Conservation (phyloP, 2,888 invertebrate species). For the Thelaira solivaga region DNA sequence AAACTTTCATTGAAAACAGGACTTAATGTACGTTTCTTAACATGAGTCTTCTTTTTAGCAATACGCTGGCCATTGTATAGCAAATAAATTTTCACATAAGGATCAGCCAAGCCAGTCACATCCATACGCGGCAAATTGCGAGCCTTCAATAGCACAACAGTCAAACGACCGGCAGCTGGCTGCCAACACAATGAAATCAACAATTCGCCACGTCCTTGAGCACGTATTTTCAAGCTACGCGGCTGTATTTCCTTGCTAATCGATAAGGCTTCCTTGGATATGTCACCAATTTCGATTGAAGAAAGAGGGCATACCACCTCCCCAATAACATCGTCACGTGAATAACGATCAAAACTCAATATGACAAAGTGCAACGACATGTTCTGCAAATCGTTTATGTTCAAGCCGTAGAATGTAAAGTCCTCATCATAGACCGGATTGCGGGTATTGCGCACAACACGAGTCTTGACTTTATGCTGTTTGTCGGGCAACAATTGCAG, state of each 20-base stretch:
- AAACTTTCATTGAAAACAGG: constrained; percentile 99
- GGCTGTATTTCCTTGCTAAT: constrained; percentile 94
- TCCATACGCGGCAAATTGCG: constrained; percentile 99
- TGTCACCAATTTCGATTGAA: constrained; percentile 81
- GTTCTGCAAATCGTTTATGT: constrained; percentile 88
- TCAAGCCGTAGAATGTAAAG: constrained; percentile 98
- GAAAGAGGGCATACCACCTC: constrained; percentile 93
- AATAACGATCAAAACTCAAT: constrained; percentile 97
- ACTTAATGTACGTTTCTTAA: constrained; percentile 97
- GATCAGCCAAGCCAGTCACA: constrained; percentile 97
- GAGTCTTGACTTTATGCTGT: constrained; percentile 96
- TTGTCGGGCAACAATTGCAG: constrained; percentile 97
- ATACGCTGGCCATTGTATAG: constrained; percentile 98
- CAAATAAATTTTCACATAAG: constrained; percentile 97
- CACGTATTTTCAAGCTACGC: constrained; percentile 94
- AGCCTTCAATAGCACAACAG: constrained; percentile 97
- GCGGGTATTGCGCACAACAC: constrained; percentile 95
- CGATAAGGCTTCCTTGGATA: constrained; percentile 87
- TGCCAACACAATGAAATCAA: constrained; percentile 98
- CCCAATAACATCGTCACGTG: constrained; percentile 98
- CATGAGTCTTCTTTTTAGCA: constrained; percentile 99
- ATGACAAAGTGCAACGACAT: constrained; percentile 96
- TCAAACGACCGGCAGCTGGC: constrained; percentile 95
- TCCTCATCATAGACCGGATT: constrained; percentile 99
- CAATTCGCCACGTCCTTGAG: constrained; percentile 95